Conservation (phyloP, 2,888 invertebrate species). For the Xanthorhoe designata region DNA sequence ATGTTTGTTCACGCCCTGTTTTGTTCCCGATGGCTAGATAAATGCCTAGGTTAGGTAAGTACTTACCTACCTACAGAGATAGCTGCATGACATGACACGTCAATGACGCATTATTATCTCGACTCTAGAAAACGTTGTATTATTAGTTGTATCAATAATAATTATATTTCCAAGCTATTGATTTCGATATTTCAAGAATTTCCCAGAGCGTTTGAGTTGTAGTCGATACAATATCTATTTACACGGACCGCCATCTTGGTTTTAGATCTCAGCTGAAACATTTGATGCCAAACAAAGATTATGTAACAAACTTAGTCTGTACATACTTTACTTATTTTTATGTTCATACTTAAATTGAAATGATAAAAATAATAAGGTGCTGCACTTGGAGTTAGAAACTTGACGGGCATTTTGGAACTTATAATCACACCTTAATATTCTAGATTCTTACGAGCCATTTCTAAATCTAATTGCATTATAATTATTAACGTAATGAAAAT, state of each 20-base stretch:
- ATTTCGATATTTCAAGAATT: background rate
- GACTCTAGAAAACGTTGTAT: background rate
- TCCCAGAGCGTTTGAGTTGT: background rate
- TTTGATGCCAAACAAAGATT: background rate
- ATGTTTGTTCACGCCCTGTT: conserved; percentile 1
- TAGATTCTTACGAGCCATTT: background rate
- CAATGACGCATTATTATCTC: no score
- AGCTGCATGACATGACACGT: background rate
- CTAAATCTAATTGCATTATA: conserved; percentile 6
- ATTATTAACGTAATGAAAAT: conserved; percentile 15
- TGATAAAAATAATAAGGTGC: background rate
- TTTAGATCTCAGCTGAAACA: conserved; percentile 3
- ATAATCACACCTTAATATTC: background rate
- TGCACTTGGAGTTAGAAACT: background rate
- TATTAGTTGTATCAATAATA: background rate
- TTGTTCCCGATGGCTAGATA: background rate
- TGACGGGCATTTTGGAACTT: background rate
- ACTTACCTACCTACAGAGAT: background rate
- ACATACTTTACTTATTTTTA: background rate
- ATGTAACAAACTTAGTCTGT: background rate
- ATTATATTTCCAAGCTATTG: background rate
- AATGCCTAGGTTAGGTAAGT: background rate
- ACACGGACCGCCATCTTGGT: conserved; percentile 14
- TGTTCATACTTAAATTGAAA: background rate
- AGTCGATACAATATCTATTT: background rate